Percentiles rank a stretch among this genome's conserved stretches.
These are phyloP conservation scores for Philotrypesis tridentata DNA, from an alignment of 1,140 invertebrate genomes.

Conservation along the genomic window DNA sequence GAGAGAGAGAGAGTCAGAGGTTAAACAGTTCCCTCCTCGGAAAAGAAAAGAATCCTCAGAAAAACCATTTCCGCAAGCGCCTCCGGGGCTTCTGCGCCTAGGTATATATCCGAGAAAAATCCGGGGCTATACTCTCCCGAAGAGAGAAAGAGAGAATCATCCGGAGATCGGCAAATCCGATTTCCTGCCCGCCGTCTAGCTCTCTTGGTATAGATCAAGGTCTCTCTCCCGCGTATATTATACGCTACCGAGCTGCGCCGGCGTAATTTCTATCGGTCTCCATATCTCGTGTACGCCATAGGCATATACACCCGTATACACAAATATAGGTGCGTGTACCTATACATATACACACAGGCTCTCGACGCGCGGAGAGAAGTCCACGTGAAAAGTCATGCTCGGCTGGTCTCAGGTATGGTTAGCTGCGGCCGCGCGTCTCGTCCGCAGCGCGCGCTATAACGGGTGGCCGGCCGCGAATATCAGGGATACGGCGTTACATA, in stretches of 20 bases:
- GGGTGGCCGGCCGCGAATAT: too few relatives aligned
- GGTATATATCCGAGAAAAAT: too few relatives aligned
- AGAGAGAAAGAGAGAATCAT: not conserved
- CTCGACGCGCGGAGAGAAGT: too few relatives aligned
- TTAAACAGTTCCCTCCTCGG: too few relatives aligned
- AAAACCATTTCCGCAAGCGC: constrained; percentile 1
- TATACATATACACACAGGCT: constrained; percentile 31
- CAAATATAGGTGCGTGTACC: not conserved
- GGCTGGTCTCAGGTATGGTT: constrained; percentile 62
- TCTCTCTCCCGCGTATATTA: not conserved
- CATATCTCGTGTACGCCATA: constrained; percentile 50
- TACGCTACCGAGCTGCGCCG: constrained; percentile 46
- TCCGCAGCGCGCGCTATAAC: not conserved
- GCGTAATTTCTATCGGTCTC: constrained; percentile 65
- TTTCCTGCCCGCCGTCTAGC: constrained; percentile 11
- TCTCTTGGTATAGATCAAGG: constrained; percentile 24
- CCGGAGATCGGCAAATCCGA: constrained; percentile 41
- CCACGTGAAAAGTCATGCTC: constrained; percentile 71
- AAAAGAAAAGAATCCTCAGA: too few relatives aligned
- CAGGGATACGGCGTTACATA: too few relatives aligned
- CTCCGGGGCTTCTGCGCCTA: too few relatives aligned
- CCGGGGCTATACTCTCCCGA: not conserved
- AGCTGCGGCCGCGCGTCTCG: not conserved
- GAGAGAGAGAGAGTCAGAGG: not conserved
- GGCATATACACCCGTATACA: not conserved